These are phyloP conservation scores for Microchrysa polita DNA, from an alignment of 2,888 invertebrate genomes.

Conservation along the genomic window DNA sequence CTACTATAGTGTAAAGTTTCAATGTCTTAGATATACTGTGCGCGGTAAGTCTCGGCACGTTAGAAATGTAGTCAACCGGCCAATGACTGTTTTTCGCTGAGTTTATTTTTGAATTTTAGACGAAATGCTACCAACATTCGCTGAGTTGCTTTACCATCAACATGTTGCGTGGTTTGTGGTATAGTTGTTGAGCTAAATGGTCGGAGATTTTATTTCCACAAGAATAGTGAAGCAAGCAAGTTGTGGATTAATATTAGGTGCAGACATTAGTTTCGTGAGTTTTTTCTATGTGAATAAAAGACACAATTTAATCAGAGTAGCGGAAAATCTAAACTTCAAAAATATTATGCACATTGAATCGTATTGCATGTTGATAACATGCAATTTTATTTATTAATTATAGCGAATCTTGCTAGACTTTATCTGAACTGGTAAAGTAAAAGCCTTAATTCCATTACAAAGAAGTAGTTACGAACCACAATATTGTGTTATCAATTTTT, in stretches of 20 bases:
- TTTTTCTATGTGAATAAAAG: background rate
- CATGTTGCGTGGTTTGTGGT: background rate
- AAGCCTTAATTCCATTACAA: too few species aligned
- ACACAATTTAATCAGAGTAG: background rate
- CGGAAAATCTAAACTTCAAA: background rate
- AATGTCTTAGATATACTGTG: constrained; percentile 14
- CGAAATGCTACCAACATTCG: background rate
- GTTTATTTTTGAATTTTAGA: constrained; percentile 11
- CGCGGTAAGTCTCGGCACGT: background rate
- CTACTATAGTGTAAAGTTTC: background rate
- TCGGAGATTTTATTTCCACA: background rate
- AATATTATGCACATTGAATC: background rate
- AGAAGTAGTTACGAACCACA: too few species aligned
- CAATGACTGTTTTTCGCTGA: constrained; percentile 35
- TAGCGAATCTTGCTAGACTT: too few species aligned
- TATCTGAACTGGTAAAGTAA: too few species aligned
- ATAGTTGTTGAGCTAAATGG: background rate
- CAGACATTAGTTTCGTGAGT: background rate
- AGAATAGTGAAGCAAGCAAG: background rate
- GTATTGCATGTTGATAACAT: background rate
- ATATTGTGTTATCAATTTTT: too few species aligned
- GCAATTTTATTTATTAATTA: too few species aligned
- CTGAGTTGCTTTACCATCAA: constrained; percentile 20
- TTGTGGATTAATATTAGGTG: background rate
- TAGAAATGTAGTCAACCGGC: constrained; percentile 25